A percentile compares a stretch with the other conserved stretches of the same genome.
These are phyloP conservation scores for Tridacna crocea DNA, from an alignment of 2,888 invertebrate genomes.

Conservation along the genomic window DNA sequence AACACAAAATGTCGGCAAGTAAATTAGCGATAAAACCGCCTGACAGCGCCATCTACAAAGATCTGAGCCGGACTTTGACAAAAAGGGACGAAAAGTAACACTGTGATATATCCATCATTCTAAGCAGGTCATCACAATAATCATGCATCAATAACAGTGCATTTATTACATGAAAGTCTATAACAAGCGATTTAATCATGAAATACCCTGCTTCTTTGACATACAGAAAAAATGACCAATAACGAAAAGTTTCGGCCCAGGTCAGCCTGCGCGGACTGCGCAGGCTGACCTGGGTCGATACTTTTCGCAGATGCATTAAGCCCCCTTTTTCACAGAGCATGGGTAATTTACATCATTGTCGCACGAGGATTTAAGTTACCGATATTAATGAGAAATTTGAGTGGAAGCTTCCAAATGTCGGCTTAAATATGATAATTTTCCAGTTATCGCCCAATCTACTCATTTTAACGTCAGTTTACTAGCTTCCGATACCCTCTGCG, in stretches of 20 bases:
- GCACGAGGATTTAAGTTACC: conserved; percentile 49
- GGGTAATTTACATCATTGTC: background rate
- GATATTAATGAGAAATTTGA: conserved; percentile 55
- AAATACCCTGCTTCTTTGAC: no score
- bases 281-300: no score
- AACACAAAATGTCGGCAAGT: conserved; percentile 32
- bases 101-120: background rate
- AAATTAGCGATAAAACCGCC: conserved; percentile 54
- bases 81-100: background rate
- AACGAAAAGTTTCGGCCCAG: background rate
- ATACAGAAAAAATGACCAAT: background rate
- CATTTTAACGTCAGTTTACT: conserved; percentile 9
- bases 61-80: background rate
- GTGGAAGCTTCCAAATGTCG: conserved; percentile 27
- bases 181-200: no score
- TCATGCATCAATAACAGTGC: no score
- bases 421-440: conserved; percentile 59
- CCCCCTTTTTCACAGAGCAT: no score
- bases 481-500: conserved; percentile 1
- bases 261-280: no score
- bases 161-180: no score
- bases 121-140: no score
- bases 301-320: no score
- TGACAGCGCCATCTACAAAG: conserved; percentile 29
- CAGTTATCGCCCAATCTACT: conserved; percentile 35